Conservation (phyloP, 2,888 invertebrate genomes). For the Cistogaster globosa region DNA sequence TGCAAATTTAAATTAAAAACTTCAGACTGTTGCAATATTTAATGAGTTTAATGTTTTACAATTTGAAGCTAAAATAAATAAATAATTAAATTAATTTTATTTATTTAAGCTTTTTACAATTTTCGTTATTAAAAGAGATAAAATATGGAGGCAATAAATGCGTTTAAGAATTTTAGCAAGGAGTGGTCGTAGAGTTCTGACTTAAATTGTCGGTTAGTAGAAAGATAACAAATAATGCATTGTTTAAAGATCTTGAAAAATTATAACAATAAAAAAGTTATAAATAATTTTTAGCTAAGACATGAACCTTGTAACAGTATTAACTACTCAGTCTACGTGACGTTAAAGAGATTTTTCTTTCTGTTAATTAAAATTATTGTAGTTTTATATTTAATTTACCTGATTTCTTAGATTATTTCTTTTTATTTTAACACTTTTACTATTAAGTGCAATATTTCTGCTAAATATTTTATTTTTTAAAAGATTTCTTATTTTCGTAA, state of each 20-base stretch:
- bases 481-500: neutral
- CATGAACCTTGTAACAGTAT: neutral
- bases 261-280: too few relatives aligned
- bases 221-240: neutral
- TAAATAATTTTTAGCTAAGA: too few relatives aligned
- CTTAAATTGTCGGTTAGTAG: neutral
- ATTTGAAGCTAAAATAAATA: constrained; percentile 47
- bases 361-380: neutral
- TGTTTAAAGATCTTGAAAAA: neutral
- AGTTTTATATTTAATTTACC: neutral
- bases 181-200: constrained; percentile 7
- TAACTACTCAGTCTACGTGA: neutral
- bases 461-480: neutral
- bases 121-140: constrained; percentile 15
- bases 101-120: constrained; percentile 21
- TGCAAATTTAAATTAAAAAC: constrained; percentile 42
- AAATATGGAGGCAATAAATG: constrained; percentile 5
- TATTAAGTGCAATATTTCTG: too few relatives aligned
- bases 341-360: neutral
- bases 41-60: constrained; percentile 38
- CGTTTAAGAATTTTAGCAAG: constrained; percentile 4
- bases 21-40: constrained; percentile 45
- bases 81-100: constrained; percentile 38
- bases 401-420: neutral
- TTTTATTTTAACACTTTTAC: neutral